These are phyloP conservation scores for Bilobella aurantiaca DNA, from an alignment of 1,140 invertebrate species.

Conservation along the genomic window DNA sequence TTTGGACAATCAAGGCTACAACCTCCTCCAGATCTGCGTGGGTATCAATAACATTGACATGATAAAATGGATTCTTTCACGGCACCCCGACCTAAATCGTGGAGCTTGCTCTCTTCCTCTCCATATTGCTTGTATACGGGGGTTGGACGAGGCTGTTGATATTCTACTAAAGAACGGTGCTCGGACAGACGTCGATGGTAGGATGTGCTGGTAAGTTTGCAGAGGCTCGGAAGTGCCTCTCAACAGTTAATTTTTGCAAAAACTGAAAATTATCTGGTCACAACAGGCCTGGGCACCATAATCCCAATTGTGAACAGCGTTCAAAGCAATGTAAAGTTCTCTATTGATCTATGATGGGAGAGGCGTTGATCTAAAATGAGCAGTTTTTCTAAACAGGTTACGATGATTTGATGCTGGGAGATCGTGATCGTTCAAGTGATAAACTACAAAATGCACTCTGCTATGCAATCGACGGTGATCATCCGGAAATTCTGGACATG, in stretches of 20 bases:
- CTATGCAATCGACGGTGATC: slow-evolving; percentile 49
- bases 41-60: slow-evolving; percentile 60
- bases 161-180: slow-evolving; percentile 44
- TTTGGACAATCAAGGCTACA: slow-evolving; percentile 59
- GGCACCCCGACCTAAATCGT: slow-evolving; percentile 57
- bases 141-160: slow-evolving; percentile 48
- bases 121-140: slow-evolving; percentile 60
- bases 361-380: neutral
- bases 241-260: neutral
- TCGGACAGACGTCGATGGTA: slow-evolving; percentile 42
- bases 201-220: slow-evolving; percentile 45
- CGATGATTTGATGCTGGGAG: neutral
- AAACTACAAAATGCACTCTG: slow-evolving; percentile 60
- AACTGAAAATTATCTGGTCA: neutral
- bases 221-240: too few species aligned
- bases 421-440: slow-evolving; percentile 42
- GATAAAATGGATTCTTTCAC: slow-evolving; percentile 53
- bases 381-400: neutral
- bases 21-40: slow-evolving; percentile 59
- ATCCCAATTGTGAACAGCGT: slow-evolving; percentile 57
- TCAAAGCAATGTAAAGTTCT: slow-evolving; percentile 42
- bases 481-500: slow-evolving; percentile 48
- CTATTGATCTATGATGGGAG: too few species aligned
- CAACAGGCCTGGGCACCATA: slow-evolving; percentile 52
- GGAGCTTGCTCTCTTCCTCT: slow-evolving; percentile 59